A percentile compares a stretch with the other conserved stretches of the same genome.
Evolutionary conservation across 2,113 vertebrate genomes (phyloP).

Genomic region (Verasper variegatus): DNA sequence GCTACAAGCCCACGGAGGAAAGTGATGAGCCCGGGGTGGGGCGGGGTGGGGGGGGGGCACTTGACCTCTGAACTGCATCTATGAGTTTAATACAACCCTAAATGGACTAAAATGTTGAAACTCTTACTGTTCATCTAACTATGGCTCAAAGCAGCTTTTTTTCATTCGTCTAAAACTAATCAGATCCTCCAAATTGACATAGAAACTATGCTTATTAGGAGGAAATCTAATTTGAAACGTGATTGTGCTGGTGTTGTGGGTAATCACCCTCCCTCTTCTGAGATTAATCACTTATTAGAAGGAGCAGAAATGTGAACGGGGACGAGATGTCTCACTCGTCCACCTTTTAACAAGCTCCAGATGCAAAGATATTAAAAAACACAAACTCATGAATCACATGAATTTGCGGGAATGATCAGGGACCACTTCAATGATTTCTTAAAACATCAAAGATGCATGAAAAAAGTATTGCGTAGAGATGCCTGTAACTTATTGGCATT

Average conservation of each 20-base stretch:
- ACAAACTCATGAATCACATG: not conserved
- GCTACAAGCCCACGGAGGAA: slow-evolving; percentile 29
- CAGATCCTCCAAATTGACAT: too few species aligned
- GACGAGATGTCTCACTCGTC: slow-evolving; percentile 32
- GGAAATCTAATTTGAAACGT: slow-evolving; percentile 15
- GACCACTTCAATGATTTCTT: too few species aligned
- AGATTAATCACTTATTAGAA: slow-evolving; percentile 36
- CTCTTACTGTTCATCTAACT: not conserved
- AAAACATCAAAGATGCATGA: too few species aligned
- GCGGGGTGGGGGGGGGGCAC: not conserved
- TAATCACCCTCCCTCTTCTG: slow-evolving; percentile 10
- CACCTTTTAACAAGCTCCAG: slow-evolving; percentile 12
- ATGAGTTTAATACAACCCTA: not conserved
- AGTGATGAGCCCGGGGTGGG: not conserved
- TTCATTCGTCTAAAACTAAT: too few species aligned
- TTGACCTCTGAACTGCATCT: slow-evolving; percentile 6
- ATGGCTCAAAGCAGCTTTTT: not conserved
- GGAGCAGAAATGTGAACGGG: slow-evolving; percentile 23
- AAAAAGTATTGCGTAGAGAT: too few species aligned
- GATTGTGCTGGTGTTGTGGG: slow-evolving; percentile 3
- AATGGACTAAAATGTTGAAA: not conserved
- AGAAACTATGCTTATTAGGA: too few species aligned
- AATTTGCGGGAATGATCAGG: too few species aligned
- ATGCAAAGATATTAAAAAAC: not conserved
- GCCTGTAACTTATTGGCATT: too few species aligned